A percentile compares a stretch with the other conserved stretches of the same genome.
Conservation (phyloP, 2,888 invertebrate genomes). For the Ditylenchus weischeri region DNA sequence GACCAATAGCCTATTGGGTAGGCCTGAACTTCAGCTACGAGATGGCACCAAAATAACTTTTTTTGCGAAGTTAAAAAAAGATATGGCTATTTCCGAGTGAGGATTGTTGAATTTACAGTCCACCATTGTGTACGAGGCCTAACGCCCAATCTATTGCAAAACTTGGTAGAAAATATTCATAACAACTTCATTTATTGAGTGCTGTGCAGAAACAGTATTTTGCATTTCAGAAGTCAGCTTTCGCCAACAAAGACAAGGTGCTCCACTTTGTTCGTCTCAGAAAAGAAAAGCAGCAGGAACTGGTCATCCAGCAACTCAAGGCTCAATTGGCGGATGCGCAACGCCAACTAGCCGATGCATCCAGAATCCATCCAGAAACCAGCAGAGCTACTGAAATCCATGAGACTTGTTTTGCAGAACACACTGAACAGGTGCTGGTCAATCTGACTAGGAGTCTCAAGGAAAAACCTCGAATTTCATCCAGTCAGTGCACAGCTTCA, state of each 20-base stretch:
- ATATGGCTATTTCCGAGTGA: too few relatives aligned
- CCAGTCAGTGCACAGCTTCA: neutral
- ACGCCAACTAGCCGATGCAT: neutral
- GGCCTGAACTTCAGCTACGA: too few relatives aligned
- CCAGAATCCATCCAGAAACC: neutral
- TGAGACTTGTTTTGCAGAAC: neutral
- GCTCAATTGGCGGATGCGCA: neutral
- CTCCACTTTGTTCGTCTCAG: neutral
- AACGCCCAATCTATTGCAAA: too few relatives aligned
- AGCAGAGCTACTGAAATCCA: too few relatives aligned
- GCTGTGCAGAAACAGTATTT: too few relatives aligned
- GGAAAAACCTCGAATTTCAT: neutral
- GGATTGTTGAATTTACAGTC: too few relatives aligned
- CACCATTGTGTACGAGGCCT: too few relatives aligned
- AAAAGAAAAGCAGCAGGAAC: slow-evolving; percentile 1
- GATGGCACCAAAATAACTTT: too few relatives aligned
- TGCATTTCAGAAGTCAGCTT: neutral
- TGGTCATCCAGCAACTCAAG: neutral
- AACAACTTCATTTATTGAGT: too few relatives aligned
- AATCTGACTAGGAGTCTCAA: neutral
- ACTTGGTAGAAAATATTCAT: too few relatives aligned
- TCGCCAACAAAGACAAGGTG: neutral
- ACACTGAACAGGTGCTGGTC: neutral
- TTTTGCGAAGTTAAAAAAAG: too few relatives aligned
- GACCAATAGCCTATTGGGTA: too few relatives aligned